Percentiles rank a stretch among this genome's conserved stretches.
These are phyloP conservation scores for Oreotrochilus melanogaster DNA, from an alignment of 2,113 vertebrate genomes.

Conservation along the genomic window DNA sequence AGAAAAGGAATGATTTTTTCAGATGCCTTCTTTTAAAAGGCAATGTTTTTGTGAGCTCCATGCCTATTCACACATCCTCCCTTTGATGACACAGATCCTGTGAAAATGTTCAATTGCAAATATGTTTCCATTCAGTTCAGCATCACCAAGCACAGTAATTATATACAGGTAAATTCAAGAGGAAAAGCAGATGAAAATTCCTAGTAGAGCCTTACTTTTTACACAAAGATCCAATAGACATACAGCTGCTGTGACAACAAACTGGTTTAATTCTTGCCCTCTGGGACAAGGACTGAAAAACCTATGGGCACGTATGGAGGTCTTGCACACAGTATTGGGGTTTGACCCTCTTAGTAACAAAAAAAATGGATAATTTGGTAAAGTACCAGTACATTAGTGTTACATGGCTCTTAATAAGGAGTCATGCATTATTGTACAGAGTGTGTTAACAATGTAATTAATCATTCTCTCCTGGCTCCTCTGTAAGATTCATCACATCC, in stretches of 20 bases:
- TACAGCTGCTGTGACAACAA: neutral
- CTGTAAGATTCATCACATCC: neutral
- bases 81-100: neutral
- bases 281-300: neutral
- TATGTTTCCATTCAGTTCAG: neutral
- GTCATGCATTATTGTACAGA: neutral
- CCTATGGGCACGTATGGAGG: fast-evolving
- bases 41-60: neutral
- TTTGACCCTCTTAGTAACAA: neutral
- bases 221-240: neutral
- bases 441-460: conserved; percentile 39
- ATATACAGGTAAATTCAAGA: neutral
- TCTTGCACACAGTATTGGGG: neutral
- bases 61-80: neutral
- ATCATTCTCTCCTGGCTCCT: conserved; percentile 23
- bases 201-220: neutral
- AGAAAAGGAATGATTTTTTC: neutral
- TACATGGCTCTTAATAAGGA: neutral
- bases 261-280: neutral
- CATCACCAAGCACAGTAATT: neutral
- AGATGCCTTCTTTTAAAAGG: neutral
- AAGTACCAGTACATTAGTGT: neutral
- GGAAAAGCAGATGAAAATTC: conserved; percentile 36
- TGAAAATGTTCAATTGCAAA: neutral
- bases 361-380: neutral